A percentile compares a stretch with the other conserved stretches of the same genome.
These are phyloP conservation scores for Bombycilla garrulus DNA, from an alignment of 2,113 vertebrate genomes.

Conservation along the genomic window DNA sequence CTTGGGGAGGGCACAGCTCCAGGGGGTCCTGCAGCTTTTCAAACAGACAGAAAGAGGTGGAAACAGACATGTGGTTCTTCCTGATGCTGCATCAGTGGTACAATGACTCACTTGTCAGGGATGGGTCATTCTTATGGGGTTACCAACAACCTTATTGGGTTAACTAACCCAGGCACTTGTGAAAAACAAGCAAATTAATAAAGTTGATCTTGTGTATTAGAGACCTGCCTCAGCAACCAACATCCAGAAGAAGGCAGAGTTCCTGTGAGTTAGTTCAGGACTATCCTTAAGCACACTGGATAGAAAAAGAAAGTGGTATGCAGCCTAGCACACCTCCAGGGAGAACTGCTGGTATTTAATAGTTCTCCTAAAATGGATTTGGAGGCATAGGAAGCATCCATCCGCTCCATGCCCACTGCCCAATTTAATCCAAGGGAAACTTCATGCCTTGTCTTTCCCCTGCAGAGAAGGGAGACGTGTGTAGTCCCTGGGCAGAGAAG, in stretches of 20 bases:
- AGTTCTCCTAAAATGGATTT: neutral
- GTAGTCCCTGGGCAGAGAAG: neutral
- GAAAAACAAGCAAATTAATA: neutral
- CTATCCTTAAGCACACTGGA: neutral
- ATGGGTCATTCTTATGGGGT: neutral
- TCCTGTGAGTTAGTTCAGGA: neutral
- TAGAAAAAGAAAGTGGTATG: neutral
- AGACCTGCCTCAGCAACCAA: neutral
- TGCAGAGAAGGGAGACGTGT: neutral
- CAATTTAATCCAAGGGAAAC: neutral
- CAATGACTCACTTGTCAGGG: neutral
- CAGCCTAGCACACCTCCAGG: neutral
- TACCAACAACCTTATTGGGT: neutral
- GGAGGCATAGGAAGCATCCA: neutral
- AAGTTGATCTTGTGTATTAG: neutral
- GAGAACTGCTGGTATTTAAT: neutral
- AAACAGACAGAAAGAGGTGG: neutral
- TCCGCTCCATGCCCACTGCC: neutral
- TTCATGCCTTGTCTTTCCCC: neutral
- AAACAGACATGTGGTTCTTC: neutral
- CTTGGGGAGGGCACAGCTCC: neutral
- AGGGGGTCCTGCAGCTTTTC: neutral
- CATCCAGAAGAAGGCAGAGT: neutral
- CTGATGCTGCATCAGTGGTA: accelerated
- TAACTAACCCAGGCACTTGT: neutral